These are phyloP conservation scores for Botia almorhae DNA, from an alignment of 2,797 vertebrate species.

Conservation along the genomic window DNA sequence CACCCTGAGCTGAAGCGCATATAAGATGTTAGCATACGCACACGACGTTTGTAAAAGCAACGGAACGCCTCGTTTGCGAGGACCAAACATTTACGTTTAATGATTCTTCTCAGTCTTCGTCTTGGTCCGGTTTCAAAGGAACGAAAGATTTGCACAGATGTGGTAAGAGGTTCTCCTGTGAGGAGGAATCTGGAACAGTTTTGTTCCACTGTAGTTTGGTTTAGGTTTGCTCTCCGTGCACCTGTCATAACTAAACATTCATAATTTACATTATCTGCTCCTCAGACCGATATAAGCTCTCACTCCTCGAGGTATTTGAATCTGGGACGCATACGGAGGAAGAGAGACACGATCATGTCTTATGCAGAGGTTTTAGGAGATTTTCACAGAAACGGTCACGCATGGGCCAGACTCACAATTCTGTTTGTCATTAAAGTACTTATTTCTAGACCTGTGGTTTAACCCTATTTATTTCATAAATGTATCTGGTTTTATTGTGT, in stretches of 20 bases:
- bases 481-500: not conserved
- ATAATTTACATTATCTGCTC: constrained; percentile 38
- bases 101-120: constrained; percentile 22
- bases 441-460: not conserved
- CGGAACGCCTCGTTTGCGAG: not conserved
- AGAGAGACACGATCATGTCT: not conserved
- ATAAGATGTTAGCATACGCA: not conserved
- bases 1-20: constrained; percentile 26
- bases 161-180: not conserved
- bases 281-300: constrained; percentile 25
- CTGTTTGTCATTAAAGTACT: constrained; percentile 7
- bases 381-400: not conserved
- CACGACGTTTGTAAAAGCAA: not conserved
- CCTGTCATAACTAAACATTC: constrained; percentile 41
- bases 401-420: not conserved
- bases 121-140: constrained; percentile 35
- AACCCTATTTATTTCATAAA: constrained; percentile 2
- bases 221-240: constrained; percentile 7
- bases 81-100: constrained; percentile 3
- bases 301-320: constrained; percentile 16
- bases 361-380: not conserved
- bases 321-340: constrained; percentile 28
- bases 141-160: constrained; percentile 3
- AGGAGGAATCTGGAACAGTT: not conserved
- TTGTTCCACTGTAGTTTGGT: not conserved